A percentile compares a stretch with the other conserved stretches of the same genome.
phyloP scores from a whole-genome alignment of 2,888 invertebrate species.

The Drosophila testacea region DNA sequence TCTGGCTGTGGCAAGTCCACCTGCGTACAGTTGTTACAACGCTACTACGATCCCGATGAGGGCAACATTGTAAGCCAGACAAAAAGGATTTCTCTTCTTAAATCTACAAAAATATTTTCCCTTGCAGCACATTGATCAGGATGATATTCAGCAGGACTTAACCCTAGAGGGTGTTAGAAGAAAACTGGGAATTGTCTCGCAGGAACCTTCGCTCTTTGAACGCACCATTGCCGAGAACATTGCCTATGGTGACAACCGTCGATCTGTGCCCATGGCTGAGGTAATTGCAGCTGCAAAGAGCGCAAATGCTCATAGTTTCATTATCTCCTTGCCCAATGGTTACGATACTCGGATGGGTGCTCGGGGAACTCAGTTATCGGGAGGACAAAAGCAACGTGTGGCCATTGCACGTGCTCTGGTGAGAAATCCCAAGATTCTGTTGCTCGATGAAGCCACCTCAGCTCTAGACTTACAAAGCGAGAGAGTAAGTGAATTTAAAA shows the following conservation, averaged over 20 bases:
- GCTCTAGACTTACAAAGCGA: constrained; percentile 92
- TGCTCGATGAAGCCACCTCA: constrained; percentile 92
- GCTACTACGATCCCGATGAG: constrained; percentile 91
- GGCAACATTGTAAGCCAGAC: constrained; percentile 87
- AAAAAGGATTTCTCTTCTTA: no score
- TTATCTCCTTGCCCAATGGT: constrained; percentile 90
- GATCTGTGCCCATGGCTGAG: constrained; percentile 89
- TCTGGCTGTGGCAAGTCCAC: constrained; percentile 94
- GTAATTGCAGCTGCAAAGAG: constrained; percentile 90
- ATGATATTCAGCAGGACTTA: constrained; percentile 87
- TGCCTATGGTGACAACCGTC: constrained; percentile 92
- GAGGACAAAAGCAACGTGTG: constrained; percentile 95
- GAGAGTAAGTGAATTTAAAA: constrained; percentile 36
- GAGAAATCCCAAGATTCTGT: constrained; percentile 89
- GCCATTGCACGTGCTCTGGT: constrained; percentile 93
- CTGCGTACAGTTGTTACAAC: constrained; percentile 91
- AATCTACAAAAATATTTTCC: no score
- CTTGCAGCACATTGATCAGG: constrained; percentile 85
- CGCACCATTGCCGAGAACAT: constrained; percentile 94
- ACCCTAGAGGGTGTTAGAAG: constrained; percentile 89
- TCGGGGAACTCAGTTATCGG: constrained; percentile 91
- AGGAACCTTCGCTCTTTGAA: constrained; percentile 94
- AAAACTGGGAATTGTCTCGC: constrained; percentile 93
- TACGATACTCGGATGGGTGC: constrained; percentile 91
- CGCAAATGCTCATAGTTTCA: constrained; percentile 93